These are phyloP conservation scores for Odontesthes bonariensis DNA, from an alignment of 2,113 vertebrate genomes.

Conservation along the genomic window DNA sequence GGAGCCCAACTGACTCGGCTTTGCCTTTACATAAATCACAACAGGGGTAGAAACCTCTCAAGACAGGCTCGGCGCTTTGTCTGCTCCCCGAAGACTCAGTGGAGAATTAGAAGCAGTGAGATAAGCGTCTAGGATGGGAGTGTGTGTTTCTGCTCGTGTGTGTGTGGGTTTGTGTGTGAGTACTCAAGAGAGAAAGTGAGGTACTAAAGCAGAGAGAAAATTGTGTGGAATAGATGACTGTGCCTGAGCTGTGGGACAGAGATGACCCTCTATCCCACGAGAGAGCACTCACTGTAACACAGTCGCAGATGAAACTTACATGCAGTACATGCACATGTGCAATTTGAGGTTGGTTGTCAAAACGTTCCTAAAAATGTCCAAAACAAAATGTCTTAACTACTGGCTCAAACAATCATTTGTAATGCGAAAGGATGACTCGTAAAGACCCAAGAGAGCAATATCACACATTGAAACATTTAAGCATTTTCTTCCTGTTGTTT, in stretches of 20 bases:
- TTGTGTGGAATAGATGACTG: constrained; percentile 69
- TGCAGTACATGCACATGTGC: constrained; percentile 19
- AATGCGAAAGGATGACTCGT: neutral
- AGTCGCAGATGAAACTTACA: constrained; percentile 31
- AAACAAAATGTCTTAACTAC: neutral
- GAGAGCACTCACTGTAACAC: constrained; percentile 28
- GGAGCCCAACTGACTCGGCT: constrained; percentile 57
- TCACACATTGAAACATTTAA: neutral
- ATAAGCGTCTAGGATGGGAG: constrained; percentile 61
- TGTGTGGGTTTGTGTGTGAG: constrained; percentile 10
- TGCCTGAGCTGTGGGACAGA: constrained; percentile 48
- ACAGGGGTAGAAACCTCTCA: constrained; percentile 64
- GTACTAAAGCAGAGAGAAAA: constrained; percentile 65
- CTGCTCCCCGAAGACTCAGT: constrained; percentile 59
- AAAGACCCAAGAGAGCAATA: constrained; percentile 2
- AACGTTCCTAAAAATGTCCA: neutral
- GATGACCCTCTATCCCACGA: constrained; percentile 51
- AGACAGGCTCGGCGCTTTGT: constrained; percentile 64
- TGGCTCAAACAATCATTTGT: neutral
- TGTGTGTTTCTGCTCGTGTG: constrained; percentile 11
- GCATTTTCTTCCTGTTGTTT: constrained; percentile 11
- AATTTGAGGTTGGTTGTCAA: neutral
- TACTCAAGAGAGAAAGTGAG: constrained; percentile 48
- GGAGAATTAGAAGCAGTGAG: constrained; percentile 63
- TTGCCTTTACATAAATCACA: constrained; percentile 76